A percentile compares a stretch with the other conserved stretches of the same genome.
phyloP scores from a whole-genome alignment of 2,888 invertebrate genomes.

The Drosophila kokeensis region DNA sequence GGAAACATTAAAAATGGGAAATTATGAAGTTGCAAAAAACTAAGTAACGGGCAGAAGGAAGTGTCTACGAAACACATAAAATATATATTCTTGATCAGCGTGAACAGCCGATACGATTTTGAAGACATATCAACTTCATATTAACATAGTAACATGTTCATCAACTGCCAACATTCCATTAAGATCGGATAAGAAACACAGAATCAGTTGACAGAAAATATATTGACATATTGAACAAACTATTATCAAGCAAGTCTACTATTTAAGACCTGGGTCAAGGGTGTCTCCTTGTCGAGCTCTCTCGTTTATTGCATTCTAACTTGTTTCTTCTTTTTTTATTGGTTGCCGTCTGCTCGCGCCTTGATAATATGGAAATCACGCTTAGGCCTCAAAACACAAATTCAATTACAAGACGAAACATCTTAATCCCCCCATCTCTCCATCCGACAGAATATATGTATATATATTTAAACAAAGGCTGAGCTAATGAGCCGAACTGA shows the following conservation, averaged over 20 bases:
- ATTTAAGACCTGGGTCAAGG: conserved; percentile 1
- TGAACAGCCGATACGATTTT: not conserved
- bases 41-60: not conserved
- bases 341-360: conserved; percentile 33
- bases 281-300: not conserved
- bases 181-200: not conserved
- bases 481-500: conserved; percentile 28
- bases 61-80: not conserved
- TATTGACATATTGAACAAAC: not conserved
- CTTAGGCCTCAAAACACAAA: conserved; percentile 30
- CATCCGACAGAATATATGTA: conserved; percentile 15
- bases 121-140: not conserved
- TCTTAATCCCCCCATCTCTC: not conserved
- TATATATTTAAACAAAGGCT: conserved; percentile 48
- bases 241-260: not conserved
- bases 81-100: not conserved
- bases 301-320: not conserved
- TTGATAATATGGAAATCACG: conserved; percentile 68
- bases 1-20: not conserved
- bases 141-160: not conserved
- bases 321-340: not conserved
- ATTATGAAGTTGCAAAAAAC: not conserved
- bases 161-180: not conserved
- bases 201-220: not conserved
- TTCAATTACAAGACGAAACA: conserved; percentile 49